Evolutionary conservation across 2,888 invertebrate species (phyloP), one percentile per base, ranked within the genome.

Genomic region (Linnaemya tessellans): DNA sequence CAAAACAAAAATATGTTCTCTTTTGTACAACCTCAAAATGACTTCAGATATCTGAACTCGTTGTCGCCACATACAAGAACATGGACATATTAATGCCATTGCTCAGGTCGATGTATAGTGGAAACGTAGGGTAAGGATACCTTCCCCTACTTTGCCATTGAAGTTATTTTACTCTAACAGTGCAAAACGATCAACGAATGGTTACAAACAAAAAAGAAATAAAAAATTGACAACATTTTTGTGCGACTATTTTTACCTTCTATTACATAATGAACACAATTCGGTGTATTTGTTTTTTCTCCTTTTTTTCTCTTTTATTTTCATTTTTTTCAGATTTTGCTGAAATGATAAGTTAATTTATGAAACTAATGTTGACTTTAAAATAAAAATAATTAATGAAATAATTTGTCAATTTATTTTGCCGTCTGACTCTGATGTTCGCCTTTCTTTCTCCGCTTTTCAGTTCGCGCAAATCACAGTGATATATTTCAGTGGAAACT

Each of bases 321-420:
- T 1, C 9, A 35, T 18, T 13, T 60, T 20, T 43, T 58, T 13
- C 35, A 84, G 81, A 71, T 65, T 68, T 68, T 22, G 38, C 56
- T n/a, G 10, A 58, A 56, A 58, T 81, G 84, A 85, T 82, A 85
- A 82, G 81, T 82, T 81, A 84, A 81, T 84, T 84, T 84, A 78
- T 74, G 81, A 84, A 81, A 74, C 80, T 78, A 68, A 84, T 68
- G 81, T 78, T 81, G 81, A 64, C 73, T 82, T 81, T 70, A 51
- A 82, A 85, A 82, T 82, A 75, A 78, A 83, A 84, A 84, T 84
- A 84, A 84, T 84, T 84, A 84, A 85, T 82, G 85, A 85, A 85
- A 82, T 82, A 81, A 85, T 85, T 85, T 85, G 85, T 85, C 81
- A 84, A 81, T 73, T 49, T 46, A 67, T 78, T 68, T 62, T 51